Percentiles rank a stretch among this genome's conserved stretches.
These are phyloP conservation scores for Atta colombica DNA, from an alignment of 1,140 invertebrate genomes.

Conservation along the genomic window DNA sequence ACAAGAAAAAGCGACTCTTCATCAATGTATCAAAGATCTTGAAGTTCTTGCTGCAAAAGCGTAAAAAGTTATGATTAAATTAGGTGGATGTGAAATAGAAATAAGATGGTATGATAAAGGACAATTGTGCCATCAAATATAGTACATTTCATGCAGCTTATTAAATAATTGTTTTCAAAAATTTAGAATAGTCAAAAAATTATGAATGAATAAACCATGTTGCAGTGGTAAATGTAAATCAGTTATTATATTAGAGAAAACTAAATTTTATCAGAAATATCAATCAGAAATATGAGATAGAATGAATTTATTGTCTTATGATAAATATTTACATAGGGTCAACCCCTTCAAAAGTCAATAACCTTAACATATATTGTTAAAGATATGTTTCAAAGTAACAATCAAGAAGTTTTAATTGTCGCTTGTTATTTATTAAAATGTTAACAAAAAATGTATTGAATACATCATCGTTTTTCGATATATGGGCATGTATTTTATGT, in stretches of 20 bases:
- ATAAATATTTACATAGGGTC: no score
- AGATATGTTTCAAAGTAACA: no score
- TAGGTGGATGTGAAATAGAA: conserved; percentile 56
- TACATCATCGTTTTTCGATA: no score
- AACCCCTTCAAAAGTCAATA: no score
- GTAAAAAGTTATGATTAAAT: conserved; percentile 77
- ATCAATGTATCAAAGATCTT: conserved; percentile 96
- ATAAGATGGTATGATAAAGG: not conserved
- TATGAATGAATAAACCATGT: conserved; percentile 37
- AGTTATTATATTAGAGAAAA: conserved; percentile 1
- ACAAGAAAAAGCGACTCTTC: conserved; percentile 96
- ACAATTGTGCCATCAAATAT: not conserved
- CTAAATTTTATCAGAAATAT: conserved; percentile 3
- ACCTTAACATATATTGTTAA: no score
- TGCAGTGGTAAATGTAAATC: conserved; percentile 27
- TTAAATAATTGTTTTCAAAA: not conserved
- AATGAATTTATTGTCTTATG: not conserved
- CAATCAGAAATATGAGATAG: not conserved
- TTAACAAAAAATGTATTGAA: no score
- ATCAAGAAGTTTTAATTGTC: no score
- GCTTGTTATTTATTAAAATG: no score
- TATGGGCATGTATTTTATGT: no score
- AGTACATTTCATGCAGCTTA: not conserved
- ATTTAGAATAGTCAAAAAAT: not conserved
- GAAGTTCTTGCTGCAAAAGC: conserved; percentile 90